These are phyloP conservation scores for Holcopasites calliopsidis DNA, from an alignment of 1,140 invertebrate species.

Conservation along the genomic window DNA sequence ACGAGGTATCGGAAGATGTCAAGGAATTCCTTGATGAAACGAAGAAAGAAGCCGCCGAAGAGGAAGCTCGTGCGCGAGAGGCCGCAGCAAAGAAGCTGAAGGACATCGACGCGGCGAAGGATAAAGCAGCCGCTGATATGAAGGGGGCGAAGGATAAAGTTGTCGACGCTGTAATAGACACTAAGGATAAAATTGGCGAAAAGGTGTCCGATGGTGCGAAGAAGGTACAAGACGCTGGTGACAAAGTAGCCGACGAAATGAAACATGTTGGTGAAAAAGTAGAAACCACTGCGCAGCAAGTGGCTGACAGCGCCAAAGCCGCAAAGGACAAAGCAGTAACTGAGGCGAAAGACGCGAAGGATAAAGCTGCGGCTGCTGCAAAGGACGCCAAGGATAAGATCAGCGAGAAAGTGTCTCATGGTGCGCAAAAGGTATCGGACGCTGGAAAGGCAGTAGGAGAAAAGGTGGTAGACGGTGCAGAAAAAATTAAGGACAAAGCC, in stretches of 20 bases:
- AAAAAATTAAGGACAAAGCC: constrained; percentile 10
- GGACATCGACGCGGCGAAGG: constrained; percentile 9
- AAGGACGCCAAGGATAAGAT: constrained; percentile 22
- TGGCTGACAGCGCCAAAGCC: background rate
- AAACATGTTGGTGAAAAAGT: constrained; percentile 68
- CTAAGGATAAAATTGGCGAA: background rate
- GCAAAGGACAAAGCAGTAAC: constrained; percentile 26
- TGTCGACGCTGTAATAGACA: background rate
- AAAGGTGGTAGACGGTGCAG: constrained; percentile 6
- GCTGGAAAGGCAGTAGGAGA: constrained; percentile 2
- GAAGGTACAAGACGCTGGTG: constrained; percentile 64
- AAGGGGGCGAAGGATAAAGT: constrained; percentile 20
- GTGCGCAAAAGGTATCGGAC: constrained; percentile 58
- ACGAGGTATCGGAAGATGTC: constrained; percentile 58
- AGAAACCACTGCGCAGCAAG: constrained; percentile 47
- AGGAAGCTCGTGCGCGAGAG: constrained; percentile 42
- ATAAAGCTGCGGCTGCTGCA: background rate
- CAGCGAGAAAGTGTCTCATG: constrained; percentile 54
- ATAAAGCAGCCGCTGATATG: background rate
- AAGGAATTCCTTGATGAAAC: constrained; percentile 63
- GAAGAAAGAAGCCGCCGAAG: constrained; percentile 52
- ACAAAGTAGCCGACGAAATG: constrained; percentile 71
- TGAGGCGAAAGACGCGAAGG: constrained; percentile 11
- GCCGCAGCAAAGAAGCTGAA: constrained; percentile 16
- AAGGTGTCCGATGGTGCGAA: constrained; percentile 23